Evolutionary conservation across 2,113 vertebrate genomes (phyloP), one percentile per base, ranked within the genome.

Genomic region (Furnarius figulus): DNA sequence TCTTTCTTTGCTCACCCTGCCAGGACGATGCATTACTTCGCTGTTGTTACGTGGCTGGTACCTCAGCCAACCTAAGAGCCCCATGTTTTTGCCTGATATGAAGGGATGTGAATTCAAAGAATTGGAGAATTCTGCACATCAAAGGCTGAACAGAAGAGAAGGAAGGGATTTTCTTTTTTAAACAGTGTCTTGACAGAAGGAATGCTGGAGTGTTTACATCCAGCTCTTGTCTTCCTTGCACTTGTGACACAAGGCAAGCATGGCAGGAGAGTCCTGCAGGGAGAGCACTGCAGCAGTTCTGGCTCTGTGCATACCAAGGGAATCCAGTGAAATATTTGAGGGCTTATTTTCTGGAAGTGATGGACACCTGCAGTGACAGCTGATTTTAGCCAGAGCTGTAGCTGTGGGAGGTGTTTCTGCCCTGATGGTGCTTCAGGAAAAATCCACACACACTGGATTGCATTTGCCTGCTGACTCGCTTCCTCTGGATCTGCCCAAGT

Each of bases 21-120:
- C 50, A 13, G 53, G 30, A 12, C 0, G 2, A 16, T 0, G 0
- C 8, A 2, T 71, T n/a, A 4, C 30, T 44, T 7, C 28, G 3
- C n/a, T 30, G 8, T 16, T 3, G 0, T 30, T 68, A 18, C 9
- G 19, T 58, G 52, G 6, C 25, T 39, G 53, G n/a, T 46, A 5
- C 23, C 63, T 74, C 76, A 35, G 58, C 11, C 35, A n/a, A 2
- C 10, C 37, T 22, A 24, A 37, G 35, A 52, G 28, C 67, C 46
- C 37, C 0, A 0, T 46, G 1, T 20, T 67, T 66, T 49, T 61
- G 30, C 37, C 59, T 42, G 35, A 15, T 35, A 1, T 37, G 27
- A 75, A 56, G 44, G 49, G 40, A 35, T 68, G 24, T 13, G 30
- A 61, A 42, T 78, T 28, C 42, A 74, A 28, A 42, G 70, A 71